A percentile compares a stretch with the other conserved stretches of the same genome.
Conservation (phyloP, 2,113 vertebrate genomes). For the Alethe diademata region DNA sequence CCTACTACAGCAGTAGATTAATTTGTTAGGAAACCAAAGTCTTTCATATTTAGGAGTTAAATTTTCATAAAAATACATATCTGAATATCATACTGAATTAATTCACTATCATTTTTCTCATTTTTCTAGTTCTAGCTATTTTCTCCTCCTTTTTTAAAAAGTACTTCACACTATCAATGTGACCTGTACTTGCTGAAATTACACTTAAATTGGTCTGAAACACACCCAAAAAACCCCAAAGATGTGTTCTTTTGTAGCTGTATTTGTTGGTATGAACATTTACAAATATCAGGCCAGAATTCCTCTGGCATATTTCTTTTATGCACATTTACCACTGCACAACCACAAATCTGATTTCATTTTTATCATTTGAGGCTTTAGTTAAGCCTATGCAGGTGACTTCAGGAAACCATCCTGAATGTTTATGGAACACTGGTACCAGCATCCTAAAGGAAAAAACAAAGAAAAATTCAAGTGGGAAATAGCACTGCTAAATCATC, state of each 20-base stretch:
- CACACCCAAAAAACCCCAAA: rapidly evolving
- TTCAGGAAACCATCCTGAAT: background rate
- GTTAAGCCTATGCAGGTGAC: background rate
- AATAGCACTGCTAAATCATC: background rate
- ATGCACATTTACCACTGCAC: background rate
- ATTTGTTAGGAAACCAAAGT: background rate
- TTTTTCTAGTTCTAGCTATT: background rate
- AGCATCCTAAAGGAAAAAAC: background rate
- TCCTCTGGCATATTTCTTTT: background rate
- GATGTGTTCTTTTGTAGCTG: background rate
- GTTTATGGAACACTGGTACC: background rate
- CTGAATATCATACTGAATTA: background rate
- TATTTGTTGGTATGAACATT: background rate
- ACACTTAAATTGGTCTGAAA: background rate
- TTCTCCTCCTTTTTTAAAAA: background rate
- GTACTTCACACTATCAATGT: background rate
- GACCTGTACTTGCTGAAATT: background rate
- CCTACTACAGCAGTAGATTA: background rate
- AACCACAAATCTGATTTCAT: background rate
- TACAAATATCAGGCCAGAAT: background rate
- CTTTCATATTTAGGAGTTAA: background rate
- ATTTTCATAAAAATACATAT: background rate
- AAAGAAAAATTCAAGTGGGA: background rate
- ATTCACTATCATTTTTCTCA: background rate
- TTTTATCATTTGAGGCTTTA: background rate